phyloP scores from a whole-genome alignment of 1,140 invertebrate species.

The Sinella curviseta region DNA sequence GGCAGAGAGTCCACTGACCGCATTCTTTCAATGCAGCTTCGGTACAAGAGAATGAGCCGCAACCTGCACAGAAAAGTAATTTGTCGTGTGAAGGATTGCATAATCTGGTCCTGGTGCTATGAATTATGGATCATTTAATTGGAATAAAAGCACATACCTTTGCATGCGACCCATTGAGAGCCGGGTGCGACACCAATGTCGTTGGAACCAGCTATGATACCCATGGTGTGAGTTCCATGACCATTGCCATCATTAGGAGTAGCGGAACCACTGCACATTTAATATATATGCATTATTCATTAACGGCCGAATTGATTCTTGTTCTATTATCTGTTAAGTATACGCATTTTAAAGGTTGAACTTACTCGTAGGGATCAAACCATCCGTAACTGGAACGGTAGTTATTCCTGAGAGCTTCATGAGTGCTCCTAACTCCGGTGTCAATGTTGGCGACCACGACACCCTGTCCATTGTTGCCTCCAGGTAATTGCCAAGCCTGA shows the following conservation, averaged over 20 bases:
- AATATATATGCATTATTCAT: background rate
- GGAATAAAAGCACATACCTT: background rate
- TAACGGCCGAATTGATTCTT: background rate
- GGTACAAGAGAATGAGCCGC: background rate
- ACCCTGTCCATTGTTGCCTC: slow-evolving; percentile 29
- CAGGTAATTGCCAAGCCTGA: slow-evolving; percentile 17
- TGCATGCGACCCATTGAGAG: background rate
- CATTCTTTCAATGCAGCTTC: background rate
- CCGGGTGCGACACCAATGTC: background rate
- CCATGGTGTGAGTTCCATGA: slow-evolving; percentile 8
- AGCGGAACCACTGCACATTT: background rate
- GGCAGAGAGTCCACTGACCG: slow-evolving; percentile 22
- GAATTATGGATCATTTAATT: background rate
- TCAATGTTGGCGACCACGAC: slow-evolving; percentile 26
- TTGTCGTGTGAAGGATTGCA: background rate
- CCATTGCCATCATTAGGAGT: background rate
- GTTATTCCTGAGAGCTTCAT: slow-evolving; percentile 6
- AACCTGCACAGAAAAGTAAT: slow-evolving; percentile 1
- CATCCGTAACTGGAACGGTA: background rate
- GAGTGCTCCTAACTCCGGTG: background rate
- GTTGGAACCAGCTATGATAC: background rate
- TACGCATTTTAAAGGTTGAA: background rate
- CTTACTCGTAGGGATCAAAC: slow-evolving; percentile 19
- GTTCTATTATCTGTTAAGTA: too few relatives aligned
- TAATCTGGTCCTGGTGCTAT: background rate